These are phyloP conservation scores for Lycophotia porphyrea DNA, from an alignment of 2,888 invertebrate species.

Conservation along the genomic window DNA sequence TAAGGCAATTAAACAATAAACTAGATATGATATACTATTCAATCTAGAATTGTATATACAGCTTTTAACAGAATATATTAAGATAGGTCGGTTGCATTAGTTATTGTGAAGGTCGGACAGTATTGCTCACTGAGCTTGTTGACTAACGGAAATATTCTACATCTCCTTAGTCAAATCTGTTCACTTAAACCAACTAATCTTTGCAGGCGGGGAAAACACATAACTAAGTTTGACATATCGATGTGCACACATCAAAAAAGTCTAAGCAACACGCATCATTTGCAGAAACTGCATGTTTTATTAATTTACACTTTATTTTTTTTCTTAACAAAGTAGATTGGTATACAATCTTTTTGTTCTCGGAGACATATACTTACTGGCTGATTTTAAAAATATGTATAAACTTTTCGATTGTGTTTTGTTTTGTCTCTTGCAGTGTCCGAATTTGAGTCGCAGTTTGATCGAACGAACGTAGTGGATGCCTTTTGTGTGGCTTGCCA, in stretches of 20 bases:
- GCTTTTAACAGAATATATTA: constrained; percentile 43
- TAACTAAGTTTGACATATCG: too few relatives aligned
- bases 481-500: neutral
- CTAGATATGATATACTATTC: constrained; percentile 42
- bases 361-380: too few relatives aligned
- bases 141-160: neutral
- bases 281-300: too few relatives aligned
- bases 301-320: too few relatives aligned
- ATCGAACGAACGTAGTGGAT: neutral
- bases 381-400: too few relatives aligned
- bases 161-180: neutral
- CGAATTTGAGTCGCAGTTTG: neutral
- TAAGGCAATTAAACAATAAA: constrained; percentile 55
- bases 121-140: neutral
- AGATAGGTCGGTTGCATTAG: constrained; percentile 22
- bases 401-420: too few relatives aligned
- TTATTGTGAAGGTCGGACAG: constrained; percentile 33
- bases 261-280: too few relatives aligned
- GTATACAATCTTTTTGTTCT: too few relatives aligned
- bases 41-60: constrained; percentile 10
- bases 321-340: too few relatives aligned
- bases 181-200: neutral
- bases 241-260: too few relatives aligned
- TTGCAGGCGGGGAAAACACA: neutral
- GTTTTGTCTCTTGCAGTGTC: neutral